Evolutionary conservation across 2,888 invertebrate species (phyloP).

Genomic region (Magallana nippona): DNA sequence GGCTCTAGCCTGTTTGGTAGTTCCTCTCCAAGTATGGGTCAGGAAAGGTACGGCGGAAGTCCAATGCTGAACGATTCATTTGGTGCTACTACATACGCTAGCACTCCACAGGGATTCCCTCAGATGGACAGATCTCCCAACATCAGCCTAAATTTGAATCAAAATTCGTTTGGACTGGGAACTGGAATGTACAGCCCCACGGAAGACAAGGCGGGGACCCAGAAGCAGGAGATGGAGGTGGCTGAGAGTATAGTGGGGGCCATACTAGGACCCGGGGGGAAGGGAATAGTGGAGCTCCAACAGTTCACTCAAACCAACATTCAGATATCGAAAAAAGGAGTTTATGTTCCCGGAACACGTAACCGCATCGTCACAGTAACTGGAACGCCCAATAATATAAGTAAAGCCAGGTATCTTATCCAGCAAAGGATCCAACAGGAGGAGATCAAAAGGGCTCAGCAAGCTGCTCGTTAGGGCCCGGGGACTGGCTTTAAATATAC

Average conservation of each 20-base stretch:
- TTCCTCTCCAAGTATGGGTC: constrained; percentile 72
- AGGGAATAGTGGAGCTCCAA: constrained; percentile 97
- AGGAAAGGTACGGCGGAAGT: constrained; percentile 74
- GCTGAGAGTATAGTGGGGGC: constrained; percentile 96
- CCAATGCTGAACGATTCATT: constrained; percentile 76
- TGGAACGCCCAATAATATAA: constrained; percentile 92
- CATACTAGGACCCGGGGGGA: constrained; percentile 97
- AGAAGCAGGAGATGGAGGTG: constrained; percentile 89
- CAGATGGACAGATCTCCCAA: constrained; percentile 68
- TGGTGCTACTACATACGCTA: constrained; percentile 65
- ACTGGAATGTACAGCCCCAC: constrained; percentile 81
- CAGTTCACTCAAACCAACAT: constrained; percentile 98
- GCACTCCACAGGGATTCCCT: constrained; percentile 63
- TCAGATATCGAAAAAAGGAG: constrained; percentile 99
- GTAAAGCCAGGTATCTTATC: constrained; percentile 95
- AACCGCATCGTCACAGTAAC: constrained; percentile 98
- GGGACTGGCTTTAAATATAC: constrained; percentile 57
- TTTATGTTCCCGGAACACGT: constrained; percentile 97
- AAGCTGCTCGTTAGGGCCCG: constrained; percentile 80
- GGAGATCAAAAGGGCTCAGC: constrained; percentile 95
- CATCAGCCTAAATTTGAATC: constrained; percentile 85
- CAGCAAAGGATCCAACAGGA: constrained; percentile 98
- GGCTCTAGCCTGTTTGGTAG: constrained; percentile 80
- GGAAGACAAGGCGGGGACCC: constrained; percentile 72
- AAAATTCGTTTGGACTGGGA: constrained; percentile 92